A percentile compares a stretch with the other conserved stretches of the same genome.
These are phyloP conservation scores for Halyomorpha halys DNA, from an alignment of 1,140 invertebrate genomes.

Conservation along the genomic window DNA sequence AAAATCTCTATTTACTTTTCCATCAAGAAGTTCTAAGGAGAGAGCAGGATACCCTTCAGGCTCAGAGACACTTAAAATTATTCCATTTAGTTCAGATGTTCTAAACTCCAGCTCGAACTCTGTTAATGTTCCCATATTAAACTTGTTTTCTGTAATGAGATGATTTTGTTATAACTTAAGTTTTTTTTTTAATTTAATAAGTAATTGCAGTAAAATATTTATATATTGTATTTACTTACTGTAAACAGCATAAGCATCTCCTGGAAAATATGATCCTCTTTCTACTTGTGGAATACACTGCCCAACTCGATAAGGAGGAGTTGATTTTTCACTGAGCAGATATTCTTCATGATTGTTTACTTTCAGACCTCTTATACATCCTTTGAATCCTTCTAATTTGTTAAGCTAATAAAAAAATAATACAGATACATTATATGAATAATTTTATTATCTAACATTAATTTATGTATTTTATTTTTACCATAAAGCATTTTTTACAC, in stretches of 20 bases:
- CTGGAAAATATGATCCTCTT: slow-evolving; percentile 73
- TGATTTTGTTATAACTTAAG: slow-evolving; percentile 1
- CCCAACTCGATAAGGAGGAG: slow-evolving; percentile 61
- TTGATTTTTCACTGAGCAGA: slow-evolving; percentile 52
- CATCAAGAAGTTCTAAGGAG: slow-evolving; percentile 64
- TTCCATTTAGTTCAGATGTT: slow-evolving; percentile 67
- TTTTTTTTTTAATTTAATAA: background rate
- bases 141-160: slow-evolving; percentile 50
- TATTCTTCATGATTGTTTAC: slow-evolving; percentile 66
- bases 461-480: too few species aligned
- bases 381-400: slow-evolving; percentile 65
- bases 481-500: too few species aligned
- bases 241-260: slow-evolving; percentile 70
- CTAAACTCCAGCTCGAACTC: slow-evolving; percentile 73
- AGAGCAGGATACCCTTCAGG: slow-evolving; percentile 51
- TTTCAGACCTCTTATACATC: slow-evolving; percentile 64
- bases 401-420: slow-evolving; percentile 39
- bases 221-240: slow-evolving; percentile 45
- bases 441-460: too few species aligned
- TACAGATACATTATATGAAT: too few species aligned
- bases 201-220: background rate
- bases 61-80: slow-evolving; percentile 63
- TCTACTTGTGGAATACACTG: slow-evolving; percentile 81
- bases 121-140: slow-evolving; percentile 53
- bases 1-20: slow-evolving; percentile 45